These are phyloP conservation scores for Agrenia bidenticulata DNA, from an alignment of 2,888 invertebrate genomes.

Conservation along the genomic window DNA sequence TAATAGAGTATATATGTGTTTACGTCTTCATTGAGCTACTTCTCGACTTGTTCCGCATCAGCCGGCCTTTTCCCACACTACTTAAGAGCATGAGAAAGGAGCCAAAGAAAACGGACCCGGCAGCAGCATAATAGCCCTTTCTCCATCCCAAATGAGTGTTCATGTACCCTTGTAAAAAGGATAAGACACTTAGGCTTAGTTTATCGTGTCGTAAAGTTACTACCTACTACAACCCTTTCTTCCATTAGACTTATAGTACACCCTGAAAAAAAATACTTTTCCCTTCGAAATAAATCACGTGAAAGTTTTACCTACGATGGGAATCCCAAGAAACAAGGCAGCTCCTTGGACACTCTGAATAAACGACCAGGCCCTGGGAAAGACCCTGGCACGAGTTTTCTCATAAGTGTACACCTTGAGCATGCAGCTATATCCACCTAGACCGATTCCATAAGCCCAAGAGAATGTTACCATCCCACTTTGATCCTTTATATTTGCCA, in stretches of 20 bases:
- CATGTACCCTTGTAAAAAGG: conserved; percentile 29
- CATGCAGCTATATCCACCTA: conserved; percentile 84
- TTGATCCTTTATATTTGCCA: conserved; percentile 58
- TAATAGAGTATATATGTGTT: conserved; percentile 11
- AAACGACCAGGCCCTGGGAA: conserved; percentile 84
- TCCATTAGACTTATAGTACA: background rate
- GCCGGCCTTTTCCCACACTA: conserved; percentile 32
- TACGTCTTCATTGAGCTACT: conserved; percentile 49
- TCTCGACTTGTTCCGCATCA: conserved; percentile 40
- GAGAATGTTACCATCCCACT: conserved; percentile 67
- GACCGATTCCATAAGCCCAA: conserved; percentile 68
- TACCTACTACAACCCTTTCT: background rate
- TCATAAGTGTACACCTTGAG: conserved; percentile 84
- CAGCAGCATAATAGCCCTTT: conserved; percentile 36
- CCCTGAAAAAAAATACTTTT: background rate
- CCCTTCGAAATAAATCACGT: background rate
- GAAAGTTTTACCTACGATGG: conserved; percentile 67
- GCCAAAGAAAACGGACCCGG: conserved; percentile 38
- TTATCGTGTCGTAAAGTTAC: background rate
- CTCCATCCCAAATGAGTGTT: conserved; percentile 31
- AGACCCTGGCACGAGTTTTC: conserved; percentile 78
- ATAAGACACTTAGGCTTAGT: background rate
- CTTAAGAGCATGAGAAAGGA: conserved; percentile 31
- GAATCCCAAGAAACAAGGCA: conserved; percentile 79
- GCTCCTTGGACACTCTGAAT: conserved; percentile 83